A percentile compares a stretch with the other conserved stretches of the same genome.
phyloP scores from a whole-genome alignment of 2,888 invertebrate genomes.

The Axea sp. region DNA sequence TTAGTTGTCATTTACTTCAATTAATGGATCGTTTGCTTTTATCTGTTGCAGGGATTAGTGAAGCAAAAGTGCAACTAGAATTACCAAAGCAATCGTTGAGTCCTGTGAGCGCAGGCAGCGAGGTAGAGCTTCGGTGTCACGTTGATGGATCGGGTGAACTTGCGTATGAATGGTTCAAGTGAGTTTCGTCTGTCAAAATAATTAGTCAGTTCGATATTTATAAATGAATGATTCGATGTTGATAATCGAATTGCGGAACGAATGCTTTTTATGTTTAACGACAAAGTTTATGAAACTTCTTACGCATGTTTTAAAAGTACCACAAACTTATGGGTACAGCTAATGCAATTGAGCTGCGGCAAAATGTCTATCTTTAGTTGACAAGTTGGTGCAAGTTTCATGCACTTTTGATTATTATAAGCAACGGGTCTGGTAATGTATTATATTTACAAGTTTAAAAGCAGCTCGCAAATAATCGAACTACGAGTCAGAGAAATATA shows the following conservation, averaged over 20 bases:
- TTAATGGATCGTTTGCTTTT: conserved; percentile 40
- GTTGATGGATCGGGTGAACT: conserved; percentile 85
- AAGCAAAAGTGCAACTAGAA: conserved; percentile 82
- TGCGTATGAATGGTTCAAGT: conserved; percentile 85
- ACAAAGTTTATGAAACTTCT: too few species aligned
- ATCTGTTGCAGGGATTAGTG: conserved; percentile 82
- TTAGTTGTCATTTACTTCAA: background rate
- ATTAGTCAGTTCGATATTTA: too few species aligned
- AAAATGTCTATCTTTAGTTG: too few species aligned
- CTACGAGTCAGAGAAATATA: conserved; percentile 2
- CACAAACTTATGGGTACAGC: too few species aligned
- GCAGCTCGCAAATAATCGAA: conserved; percentile 20
- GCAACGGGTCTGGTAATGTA: conserved; percentile 2
- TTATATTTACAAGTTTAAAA: conserved; percentile 10
- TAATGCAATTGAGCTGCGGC: conserved; percentile 4
- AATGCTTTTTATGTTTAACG: too few species aligned
- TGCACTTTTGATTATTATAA: conserved; percentile 3
- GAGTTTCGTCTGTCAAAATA: conserved; percentile 69
- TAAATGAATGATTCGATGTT: too few species aligned
- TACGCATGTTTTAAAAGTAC: too few species aligned
- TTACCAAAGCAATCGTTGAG: conserved; percentile 80
- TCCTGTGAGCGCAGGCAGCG: conserved; percentile 80
- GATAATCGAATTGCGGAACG: too few species aligned
- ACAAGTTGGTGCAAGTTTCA: background rate
- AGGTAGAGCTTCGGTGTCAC: conserved; percentile 83